Conservation (phyloP, 2,888 invertebrate genomes). For the Acleris emargana region DNA sequence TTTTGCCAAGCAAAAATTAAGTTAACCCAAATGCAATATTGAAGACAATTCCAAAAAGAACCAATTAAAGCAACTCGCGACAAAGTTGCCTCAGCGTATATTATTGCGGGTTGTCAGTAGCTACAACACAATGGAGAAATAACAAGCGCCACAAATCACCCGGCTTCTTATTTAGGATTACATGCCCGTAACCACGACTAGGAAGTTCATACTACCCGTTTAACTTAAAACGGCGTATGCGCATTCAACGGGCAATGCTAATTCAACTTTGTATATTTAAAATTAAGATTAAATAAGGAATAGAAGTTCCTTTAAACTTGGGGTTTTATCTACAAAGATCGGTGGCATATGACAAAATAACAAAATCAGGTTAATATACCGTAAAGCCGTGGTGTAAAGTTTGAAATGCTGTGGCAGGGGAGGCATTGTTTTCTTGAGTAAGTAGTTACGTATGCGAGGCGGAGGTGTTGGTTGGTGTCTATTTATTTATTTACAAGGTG, state of each 20-base stretch:
- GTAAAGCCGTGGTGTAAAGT: background rate
- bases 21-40: too few species aligned
- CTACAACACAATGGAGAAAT: constrained; percentile 52
- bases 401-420: background rate
- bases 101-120: constrained; percentile 41
- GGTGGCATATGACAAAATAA: background rate
- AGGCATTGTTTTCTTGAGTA: background rate
- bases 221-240: background rate
- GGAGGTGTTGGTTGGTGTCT: constrained; percentile 18
- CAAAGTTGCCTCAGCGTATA: constrained; percentile 39
- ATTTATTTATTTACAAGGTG: constrained; percentile 19
- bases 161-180: constrained; percentile 54
- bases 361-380: background rate
- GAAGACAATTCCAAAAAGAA: constrained; percentile 16
- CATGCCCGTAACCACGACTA: constrained; percentile 43
- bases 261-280: too few species aligned
- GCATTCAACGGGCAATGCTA: too few species aligned
- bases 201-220: constrained; percentile 22
- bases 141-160: constrained; percentile 58
- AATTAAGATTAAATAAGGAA: too few species aligned
- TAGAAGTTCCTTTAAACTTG: too few species aligned
- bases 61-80: constrained; percentile 42
- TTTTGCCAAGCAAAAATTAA: too few species aligned
- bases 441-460: constrained; percentile 13
- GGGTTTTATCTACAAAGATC: too few species aligned